Percentiles rank a stretch among this genome's conserved stretches.
These are phyloP conservation scores for Oreonectes daqikongensis DNA, from an alignment of 2,797 vertebrate genomes.

Conservation along the genomic window DNA sequence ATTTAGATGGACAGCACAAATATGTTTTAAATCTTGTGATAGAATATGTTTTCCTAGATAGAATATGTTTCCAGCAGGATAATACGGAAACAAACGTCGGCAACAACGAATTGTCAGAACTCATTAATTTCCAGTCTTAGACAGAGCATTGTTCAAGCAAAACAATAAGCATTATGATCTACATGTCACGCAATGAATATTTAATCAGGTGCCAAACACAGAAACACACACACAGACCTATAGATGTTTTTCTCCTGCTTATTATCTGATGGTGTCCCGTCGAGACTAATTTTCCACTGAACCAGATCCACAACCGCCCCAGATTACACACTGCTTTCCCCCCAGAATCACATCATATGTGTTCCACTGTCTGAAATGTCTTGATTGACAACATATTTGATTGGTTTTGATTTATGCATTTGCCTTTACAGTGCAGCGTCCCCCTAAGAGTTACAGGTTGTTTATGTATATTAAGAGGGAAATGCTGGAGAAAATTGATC, in stretches of 20 bases:
- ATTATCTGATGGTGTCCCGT: conserved; percentile 51
- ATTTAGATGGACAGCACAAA: too few relatives aligned
- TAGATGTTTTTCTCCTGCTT: conserved; percentile 13
- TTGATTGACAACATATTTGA: conserved; percentile 66
- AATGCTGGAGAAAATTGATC: conserved; percentile 39
- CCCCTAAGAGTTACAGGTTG: conserved; percentile 58
- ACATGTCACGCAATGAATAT: not conserved
- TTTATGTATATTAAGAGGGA: conserved; percentile 66
- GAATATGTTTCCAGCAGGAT: not conserved
- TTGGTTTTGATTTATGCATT: conserved; percentile 68
- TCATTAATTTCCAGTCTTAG: not conserved
- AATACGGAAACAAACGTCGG: not conserved
- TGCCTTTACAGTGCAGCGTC: conserved; percentile 42
- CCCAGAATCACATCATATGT: conserved; percentile 39
- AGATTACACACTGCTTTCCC: conserved; percentile 49
- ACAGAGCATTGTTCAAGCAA: not conserved
- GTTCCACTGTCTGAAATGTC: conserved; percentile 20
- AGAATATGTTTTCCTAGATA: not conserved
- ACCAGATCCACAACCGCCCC: conserved; percentile 48
- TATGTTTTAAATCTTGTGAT: not conserved
- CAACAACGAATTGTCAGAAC: not conserved
- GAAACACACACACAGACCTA: conserved; percentile 1
- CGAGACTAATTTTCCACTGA: conserved; percentile 65
- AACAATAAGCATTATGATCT: not conserved
- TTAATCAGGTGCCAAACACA: not conserved